Percentiles rank a stretch among this genome's conserved stretches.
phyloP scores from a whole-genome alignment of 2,113 vertebrate genomes.

The Verasper variegatus region DNA sequence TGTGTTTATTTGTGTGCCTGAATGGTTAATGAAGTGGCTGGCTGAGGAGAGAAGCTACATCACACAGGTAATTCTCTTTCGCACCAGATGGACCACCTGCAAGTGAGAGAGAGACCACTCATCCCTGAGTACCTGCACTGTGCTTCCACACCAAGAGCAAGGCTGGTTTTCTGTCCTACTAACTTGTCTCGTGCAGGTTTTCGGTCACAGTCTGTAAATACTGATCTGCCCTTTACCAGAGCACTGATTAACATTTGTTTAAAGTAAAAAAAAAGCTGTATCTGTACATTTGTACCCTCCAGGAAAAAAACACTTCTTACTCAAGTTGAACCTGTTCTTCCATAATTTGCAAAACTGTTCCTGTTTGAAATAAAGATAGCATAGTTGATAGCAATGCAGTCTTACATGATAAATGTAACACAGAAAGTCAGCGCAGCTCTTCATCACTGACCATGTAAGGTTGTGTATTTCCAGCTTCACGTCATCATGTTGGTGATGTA shows the following conservation, averaged over 20 bases:
- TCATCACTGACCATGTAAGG: neutral
- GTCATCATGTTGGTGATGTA: slow-evolving; percentile 33
- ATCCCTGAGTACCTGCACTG: neutral
- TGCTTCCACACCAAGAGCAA: neutral
- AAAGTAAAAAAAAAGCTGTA: no score
- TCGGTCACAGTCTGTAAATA: no score
- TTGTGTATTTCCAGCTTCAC: slow-evolving; percentile 10
- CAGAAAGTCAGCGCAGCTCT: slow-evolving; percentile 1
- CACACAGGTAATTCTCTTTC: slow-evolving; percentile 41
- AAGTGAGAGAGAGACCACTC: slow-evolving; percentile 7
- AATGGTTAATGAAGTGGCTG: slow-evolving; percentile 26
- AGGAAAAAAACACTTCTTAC: no score
- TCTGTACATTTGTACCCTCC: no score
- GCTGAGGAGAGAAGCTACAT: slow-evolving; percentile 35
- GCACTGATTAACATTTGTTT: no score
- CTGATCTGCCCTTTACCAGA: no score
- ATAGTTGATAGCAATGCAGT: no score
- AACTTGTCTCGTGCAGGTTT: neutral
- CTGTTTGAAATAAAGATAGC: no score
- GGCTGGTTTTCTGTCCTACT: neutral
- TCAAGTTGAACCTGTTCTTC: no score
- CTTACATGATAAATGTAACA: neutral
- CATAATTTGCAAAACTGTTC: neutral
- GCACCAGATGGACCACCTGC: slow-evolving; percentile 41
- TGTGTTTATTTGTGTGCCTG: slow-evolving; percentile 10